Evolutionary conservation across 1,140 invertebrate species (phyloP).

Genomic region (Ganaspis sp.): DNA sequence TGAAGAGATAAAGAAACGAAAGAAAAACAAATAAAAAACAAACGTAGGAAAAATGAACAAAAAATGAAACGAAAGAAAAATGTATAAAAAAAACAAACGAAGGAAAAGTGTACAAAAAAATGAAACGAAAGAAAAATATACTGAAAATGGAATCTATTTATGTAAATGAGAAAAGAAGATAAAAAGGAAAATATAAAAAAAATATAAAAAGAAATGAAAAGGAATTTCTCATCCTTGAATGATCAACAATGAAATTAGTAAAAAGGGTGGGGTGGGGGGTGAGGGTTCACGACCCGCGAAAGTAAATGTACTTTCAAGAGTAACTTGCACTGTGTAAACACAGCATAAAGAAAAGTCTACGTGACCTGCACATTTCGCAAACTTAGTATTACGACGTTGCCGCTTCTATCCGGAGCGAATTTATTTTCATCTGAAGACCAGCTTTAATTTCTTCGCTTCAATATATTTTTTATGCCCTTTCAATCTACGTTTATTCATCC

Average conservation of each 20-base stretch:
- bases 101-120: no score
- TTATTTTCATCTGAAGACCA: slow-evolving; percentile 54
- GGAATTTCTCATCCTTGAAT: neutral
- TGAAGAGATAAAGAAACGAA: no score
- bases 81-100: no score
- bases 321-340: slow-evolving; percentile 22
- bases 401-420: slow-evolving; percentile 37
- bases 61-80: no score
- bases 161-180: neutral
- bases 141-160: no score
- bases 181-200: neutral
- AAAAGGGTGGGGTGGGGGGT: neutral
- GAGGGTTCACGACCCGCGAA: neutral
- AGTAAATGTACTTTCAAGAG: slow-evolving; percentile 5
- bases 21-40: no score
- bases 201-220: neutral
- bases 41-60: no score
- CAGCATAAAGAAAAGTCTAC: slow-evolving; percentile 15
- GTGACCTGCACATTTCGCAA: slow-evolving; percentile 28
- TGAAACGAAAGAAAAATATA: no score
- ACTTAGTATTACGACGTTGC: slow-evolving; percentile 33
- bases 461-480: slow-evolving; percentile 64
- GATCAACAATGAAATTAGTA: neutral
- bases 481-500: slow-evolving; percentile 67
- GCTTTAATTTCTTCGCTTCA: slow-evolving; percentile 56